A percentile compares a stretch with the other conserved stretches of the same genome.
These are phyloP conservation scores for Pinctada fucata DNA, from an alignment of 2,888 invertebrate genomes.

Conservation along the genomic window DNA sequence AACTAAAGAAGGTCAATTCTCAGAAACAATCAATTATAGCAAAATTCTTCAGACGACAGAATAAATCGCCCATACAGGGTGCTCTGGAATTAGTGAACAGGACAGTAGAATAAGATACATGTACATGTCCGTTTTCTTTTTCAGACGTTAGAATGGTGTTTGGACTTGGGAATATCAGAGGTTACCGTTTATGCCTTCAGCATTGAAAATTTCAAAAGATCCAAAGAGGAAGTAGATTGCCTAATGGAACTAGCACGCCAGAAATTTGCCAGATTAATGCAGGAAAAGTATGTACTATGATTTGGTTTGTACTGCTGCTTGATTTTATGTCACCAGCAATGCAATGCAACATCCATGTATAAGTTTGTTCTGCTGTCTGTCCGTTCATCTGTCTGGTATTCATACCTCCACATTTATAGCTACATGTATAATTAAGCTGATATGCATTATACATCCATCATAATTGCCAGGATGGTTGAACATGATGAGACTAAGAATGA, in stretches of 20 bases:
- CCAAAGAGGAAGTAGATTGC: conserved; percentile 90
- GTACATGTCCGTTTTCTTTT: conserved; percentile 27
- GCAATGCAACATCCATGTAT: neutral
- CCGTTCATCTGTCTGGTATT: no score
- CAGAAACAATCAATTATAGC: no score
- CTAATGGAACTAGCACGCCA: conserved; percentile 91
- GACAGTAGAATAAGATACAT: no score
- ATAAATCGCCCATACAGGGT: no score
- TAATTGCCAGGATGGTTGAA: no score
- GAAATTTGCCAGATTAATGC: conserved; percentile 88
- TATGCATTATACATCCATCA: no score
- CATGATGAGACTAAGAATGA: no score
- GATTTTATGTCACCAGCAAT: neutral
- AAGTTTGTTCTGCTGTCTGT: neutral
- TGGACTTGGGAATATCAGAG: conserved; percentile 92
- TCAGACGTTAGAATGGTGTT: conserved; percentile 90
- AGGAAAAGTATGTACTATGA: conserved; percentile 83
- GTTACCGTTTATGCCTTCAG: conserved; percentile 99
- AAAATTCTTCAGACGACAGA: no score
- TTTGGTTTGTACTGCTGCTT: neutral
- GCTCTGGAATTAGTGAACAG: no score
- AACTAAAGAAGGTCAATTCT: no score
- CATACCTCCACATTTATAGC: no score
- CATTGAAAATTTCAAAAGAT: conserved; percentile 98
- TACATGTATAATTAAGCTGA: no score